Conservation (phyloP, 2,888 invertebrate species). For the Melangyna quadrimaculata region DNA sequence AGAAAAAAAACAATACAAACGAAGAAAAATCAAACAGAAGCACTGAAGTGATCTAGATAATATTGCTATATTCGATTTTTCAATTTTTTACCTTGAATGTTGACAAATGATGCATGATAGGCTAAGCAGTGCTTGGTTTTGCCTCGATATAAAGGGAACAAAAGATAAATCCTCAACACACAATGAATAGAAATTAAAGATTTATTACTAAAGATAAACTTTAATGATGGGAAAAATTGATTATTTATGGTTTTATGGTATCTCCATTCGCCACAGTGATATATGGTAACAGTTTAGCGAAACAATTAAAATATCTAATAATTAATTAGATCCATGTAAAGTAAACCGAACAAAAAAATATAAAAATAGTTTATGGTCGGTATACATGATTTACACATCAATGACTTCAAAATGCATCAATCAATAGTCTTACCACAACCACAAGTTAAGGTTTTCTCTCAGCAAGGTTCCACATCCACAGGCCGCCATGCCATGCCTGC, state of each 20-base stretch:
- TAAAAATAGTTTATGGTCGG: neutral
- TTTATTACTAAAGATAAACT: slow-evolving; percentile 1
- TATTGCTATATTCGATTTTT: neutral
- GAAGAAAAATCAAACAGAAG: slow-evolving; percentile 17
- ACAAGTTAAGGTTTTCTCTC: neutral
- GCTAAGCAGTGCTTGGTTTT: neutral
- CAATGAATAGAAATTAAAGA: neutral
- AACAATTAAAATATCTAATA: slow-evolving; percentile 4
- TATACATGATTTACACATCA: neutral
- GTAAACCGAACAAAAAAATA: neutral
- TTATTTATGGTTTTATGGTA: neutral
- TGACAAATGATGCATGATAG: slow-evolving; percentile 20
- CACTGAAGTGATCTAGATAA: neutral
- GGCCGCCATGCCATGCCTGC: too few species aligned
- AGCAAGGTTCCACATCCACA: neutral
- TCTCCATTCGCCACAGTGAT: neutral
- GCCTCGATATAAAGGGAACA: slow-evolving; percentile 1
- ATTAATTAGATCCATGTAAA: slow-evolving; percentile 12
- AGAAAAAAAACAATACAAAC: too few species aligned
- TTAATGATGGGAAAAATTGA: slow-evolving; percentile 10
- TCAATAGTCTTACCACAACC: slow-evolving; percentile 8
- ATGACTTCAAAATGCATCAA: slow-evolving; percentile 2
- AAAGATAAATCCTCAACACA: neutral
- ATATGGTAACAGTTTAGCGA: neutral
- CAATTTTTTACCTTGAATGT: slow-evolving; percentile 2